These are phyloP conservation scores for Macrocentrus cingulum DNA, from an alignment of 1,140 invertebrate species.

Conservation along the genomic window DNA sequence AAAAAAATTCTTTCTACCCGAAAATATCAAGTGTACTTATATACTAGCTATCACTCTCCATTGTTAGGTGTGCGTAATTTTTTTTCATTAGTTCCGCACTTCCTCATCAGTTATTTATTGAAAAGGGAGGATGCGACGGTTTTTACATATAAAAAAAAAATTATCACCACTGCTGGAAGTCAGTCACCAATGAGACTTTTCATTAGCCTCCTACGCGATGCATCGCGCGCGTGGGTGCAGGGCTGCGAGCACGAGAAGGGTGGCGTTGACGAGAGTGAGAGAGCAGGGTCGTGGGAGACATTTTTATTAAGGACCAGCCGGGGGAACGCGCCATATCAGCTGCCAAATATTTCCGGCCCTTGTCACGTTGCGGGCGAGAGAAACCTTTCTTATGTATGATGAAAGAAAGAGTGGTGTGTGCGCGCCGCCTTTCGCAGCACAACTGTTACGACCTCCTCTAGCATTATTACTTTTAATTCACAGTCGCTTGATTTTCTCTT, in stretches of 20 bases:
- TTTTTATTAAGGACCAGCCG: slow-evolving; percentile 53
- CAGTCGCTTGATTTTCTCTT: neutral
- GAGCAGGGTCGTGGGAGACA: slow-evolving; percentile 44
- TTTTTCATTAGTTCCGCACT: too few species aligned
- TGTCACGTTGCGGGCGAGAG: slow-evolving; percentile 33
- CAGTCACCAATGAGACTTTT: slow-evolving; percentile 50
- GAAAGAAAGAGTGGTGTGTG: too few species aligned
- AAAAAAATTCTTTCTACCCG: too few species aligned
- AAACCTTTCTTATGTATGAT: too few species aligned
- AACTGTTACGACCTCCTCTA: neutral
- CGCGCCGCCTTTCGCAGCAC: neutral
- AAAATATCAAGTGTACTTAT: too few species aligned
- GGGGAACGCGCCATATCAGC: slow-evolving; percentile 44
- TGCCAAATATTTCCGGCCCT: slow-evolving; percentile 49
- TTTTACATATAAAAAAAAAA: neutral
- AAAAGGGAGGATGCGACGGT: too few species aligned
- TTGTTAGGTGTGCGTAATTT: too few species aligned
- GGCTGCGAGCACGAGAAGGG: slow-evolving; percentile 11
- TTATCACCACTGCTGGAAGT: neutral
- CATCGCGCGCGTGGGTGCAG: slow-evolving; percentile 35
- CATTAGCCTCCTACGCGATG: slow-evolving; percentile 46
- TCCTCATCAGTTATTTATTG: too few species aligned
- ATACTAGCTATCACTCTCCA: too few species aligned
- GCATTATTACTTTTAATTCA: slow-evolving; percentile 2
- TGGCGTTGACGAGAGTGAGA: neutral